These are phyloP conservation scores for Urosaurus nigricauda DNA, from an alignment of 2,797 vertebrate genomes.

Conservation along the genomic window DNA sequence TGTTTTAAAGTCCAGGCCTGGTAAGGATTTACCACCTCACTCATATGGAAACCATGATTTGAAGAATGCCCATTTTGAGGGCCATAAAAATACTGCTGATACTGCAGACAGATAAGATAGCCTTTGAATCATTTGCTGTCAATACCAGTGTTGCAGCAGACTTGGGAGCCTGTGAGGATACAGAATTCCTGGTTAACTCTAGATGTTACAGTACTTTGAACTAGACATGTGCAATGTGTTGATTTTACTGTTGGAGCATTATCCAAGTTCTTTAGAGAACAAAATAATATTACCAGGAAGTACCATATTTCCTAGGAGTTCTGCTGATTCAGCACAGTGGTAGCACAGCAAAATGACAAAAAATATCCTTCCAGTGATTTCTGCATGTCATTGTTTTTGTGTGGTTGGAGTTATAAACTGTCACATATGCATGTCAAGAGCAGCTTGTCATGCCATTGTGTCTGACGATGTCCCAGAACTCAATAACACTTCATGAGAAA, in stretches of 20 bases:
- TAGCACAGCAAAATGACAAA: background rate
- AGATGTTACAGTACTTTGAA: background rate
- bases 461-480: background rate
- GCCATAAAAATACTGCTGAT: background rate
- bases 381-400: background rate
- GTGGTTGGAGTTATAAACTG: background rate
- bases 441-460: background rate
- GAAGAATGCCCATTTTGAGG: background rate
- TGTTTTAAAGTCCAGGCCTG: too few relatives aligned
- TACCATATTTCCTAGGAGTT: background rate
- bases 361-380: background rate
- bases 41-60: too few relatives aligned
- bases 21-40: too few relatives aligned
- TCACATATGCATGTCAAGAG: background rate
- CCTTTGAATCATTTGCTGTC: background rate
- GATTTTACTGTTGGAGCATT: background rate
- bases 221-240: background rate
- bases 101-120: too few relatives aligned
- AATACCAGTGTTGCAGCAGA: background rate
- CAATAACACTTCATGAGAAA: background rate
- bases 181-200: background rate
- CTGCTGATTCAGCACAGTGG: background rate
- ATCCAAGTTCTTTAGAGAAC: background rate
- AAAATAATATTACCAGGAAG: background rate
- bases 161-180: too few relatives aligned